Conservation (phyloP, 2,113 vertebrate genomes). For the Neomonachus schauinslandi region DNA sequence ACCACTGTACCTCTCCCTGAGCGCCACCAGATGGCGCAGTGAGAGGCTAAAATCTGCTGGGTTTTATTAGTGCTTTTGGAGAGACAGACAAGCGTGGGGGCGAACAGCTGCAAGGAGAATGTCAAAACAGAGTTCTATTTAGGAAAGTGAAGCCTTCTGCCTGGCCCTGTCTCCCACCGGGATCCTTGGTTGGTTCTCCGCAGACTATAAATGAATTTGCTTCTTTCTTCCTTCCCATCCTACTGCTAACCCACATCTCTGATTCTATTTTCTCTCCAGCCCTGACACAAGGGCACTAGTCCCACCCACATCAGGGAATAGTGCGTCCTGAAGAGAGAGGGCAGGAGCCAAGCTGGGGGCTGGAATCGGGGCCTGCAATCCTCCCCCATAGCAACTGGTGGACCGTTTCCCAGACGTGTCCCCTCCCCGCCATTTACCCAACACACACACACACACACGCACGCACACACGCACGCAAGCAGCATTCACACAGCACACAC, state of each 20-base stretch:
- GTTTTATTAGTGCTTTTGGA: not conserved
- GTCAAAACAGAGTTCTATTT: constrained; percentile 79
- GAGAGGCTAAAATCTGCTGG: not conserved
- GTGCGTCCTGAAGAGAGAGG: constrained; percentile 31
- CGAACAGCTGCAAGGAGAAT: constrained; percentile 47
- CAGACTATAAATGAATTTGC: constrained; percentile 60
- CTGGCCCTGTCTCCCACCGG: constrained; percentile 70
- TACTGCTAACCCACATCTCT: constrained; percentile 74
- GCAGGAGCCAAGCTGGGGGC: not conserved
- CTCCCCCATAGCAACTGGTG: not conserved
- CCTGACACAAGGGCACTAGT: constrained; percentile 29
- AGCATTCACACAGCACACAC: not conserved
- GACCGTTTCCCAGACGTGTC: not conserved
- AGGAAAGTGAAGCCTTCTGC: constrained; percentile 64
- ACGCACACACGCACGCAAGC: accelerated
- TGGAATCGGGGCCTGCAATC: too few species aligned
- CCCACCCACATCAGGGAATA: not conserved
- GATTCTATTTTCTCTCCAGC: constrained; percentile 71
- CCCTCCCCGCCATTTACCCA: not conserved
- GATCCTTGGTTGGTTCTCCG: constrained; percentile 55
- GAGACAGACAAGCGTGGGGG: constrained; percentile 42
- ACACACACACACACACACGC: not conserved
- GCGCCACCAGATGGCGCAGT: constrained; percentile 65
- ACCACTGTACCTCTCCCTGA: not conserved
- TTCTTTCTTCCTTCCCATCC: constrained; percentile 57